Conservation (phyloP, 2,113 vertebrate species). For the Erythrocercus mccallii region DNA sequence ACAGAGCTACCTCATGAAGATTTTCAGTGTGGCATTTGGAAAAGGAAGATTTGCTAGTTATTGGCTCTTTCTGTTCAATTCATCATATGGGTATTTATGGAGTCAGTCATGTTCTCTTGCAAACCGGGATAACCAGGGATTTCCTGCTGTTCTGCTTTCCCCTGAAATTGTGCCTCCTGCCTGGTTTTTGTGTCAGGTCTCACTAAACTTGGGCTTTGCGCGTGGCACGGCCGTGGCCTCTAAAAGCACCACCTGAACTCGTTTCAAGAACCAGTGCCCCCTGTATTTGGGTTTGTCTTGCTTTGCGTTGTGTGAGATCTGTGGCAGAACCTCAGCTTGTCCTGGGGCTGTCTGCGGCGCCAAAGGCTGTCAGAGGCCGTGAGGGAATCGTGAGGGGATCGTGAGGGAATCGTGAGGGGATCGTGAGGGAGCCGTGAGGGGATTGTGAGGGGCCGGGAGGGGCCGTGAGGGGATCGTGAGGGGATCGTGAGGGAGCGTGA, state of each 20-base stretch:
- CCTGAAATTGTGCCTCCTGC: neutral
- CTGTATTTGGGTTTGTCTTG: neutral
- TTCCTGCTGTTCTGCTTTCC: neutral
- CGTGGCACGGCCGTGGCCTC: rapidly evolving
- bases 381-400: neutral
- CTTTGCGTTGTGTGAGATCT: neutral
- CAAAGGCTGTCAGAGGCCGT: neutral
- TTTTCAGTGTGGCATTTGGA: neutral
- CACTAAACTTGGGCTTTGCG: neutral
- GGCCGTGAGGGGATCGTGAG: neutral
- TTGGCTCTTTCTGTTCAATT: neutral
- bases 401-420: too few relatives aligned
- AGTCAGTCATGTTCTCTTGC: neutral
- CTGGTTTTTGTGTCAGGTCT: neutral
- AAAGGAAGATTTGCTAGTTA: neutral
- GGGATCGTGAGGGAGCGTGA: neutral
- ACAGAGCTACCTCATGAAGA: neutral
- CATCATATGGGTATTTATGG: neutral
- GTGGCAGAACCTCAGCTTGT: neutral
- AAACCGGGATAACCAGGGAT: neutral
- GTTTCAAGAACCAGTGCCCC: neutral
- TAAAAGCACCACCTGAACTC: neutral
- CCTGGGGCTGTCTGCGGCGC: neutral
- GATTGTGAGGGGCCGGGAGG: neutral
- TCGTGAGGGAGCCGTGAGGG: neutral